phyloP scores from a whole-genome alignment of 2,113 vertebrate genomes.

The Ophiodon elongatus region DNA sequence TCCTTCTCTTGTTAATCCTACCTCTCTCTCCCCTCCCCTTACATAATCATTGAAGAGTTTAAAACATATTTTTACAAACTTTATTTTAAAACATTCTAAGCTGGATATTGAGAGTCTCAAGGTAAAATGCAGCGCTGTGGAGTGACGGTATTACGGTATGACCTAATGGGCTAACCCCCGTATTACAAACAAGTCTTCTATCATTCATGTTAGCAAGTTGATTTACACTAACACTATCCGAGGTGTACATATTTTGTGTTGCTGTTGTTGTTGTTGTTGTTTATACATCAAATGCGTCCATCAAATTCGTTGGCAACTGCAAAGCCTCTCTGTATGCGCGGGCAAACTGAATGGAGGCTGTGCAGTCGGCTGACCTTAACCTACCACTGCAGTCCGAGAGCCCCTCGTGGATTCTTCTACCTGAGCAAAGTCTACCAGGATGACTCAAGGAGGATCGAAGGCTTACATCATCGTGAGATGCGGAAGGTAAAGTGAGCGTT shows the following conservation, averaged over 20 bases:
- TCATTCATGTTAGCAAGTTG: background rate
- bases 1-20: conserved; percentile 3
- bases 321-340: background rate
- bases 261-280: background rate
- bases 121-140: background rate
- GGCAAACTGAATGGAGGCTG: background rate
- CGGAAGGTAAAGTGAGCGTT: conserved; percentile 7
- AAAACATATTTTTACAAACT: conserved; percentile 11
- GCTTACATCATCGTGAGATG: conserved; percentile 8
- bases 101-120: background rate
- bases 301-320: background rate
- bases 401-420: background rate
- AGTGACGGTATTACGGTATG: background rate
- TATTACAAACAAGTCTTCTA: background rate
- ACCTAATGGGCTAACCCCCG: background rate
- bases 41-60: conserved; percentile 3
- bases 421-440: background rate
- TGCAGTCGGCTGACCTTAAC: background rate
- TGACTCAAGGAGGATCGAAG: background rate
- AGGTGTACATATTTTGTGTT: background rate
- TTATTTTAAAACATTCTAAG: background rate
- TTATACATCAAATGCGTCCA: background rate
- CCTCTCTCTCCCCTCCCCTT: too few species aligned
- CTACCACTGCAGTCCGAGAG: background rate
- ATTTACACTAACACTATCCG: background rate